These are phyloP conservation scores for Tupaia chinensis DNA, from an alignment of 2,113 vertebrate species.

Conservation along the genomic window DNA sequence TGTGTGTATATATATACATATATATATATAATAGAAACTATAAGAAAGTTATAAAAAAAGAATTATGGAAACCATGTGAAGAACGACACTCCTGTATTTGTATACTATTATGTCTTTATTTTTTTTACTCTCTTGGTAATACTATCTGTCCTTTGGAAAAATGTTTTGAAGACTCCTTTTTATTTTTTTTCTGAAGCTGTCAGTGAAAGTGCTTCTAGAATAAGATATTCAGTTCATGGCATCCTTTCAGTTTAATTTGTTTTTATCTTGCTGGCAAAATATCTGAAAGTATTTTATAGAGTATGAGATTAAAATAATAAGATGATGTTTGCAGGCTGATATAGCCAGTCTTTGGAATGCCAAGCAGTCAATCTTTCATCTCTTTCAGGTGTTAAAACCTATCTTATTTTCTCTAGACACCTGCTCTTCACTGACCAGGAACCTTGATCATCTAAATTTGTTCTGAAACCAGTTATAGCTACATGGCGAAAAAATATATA, in stretches of 20 bases:
- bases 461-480: not conserved
- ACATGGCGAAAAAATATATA: not conserved
- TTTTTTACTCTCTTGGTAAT: not conserved
- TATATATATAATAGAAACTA: not conserved
- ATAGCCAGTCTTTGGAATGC: not conserved
- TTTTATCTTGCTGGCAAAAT: conserved; percentile 42
- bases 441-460: conserved; percentile 20
- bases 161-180: not conserved
- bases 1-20: too few relatives aligned
- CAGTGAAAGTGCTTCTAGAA: not conserved
- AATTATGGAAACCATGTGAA: not conserved
- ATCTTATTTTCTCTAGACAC: conserved; percentile 57
- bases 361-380: not conserved
- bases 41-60: not conserved
- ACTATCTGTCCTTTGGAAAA: not conserved
- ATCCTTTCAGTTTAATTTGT: not conserved
- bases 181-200: not conserved
- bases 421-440: not conserved
- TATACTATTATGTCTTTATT: not conserved
- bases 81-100: not conserved
- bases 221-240: not conserved
- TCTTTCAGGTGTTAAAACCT: not conserved
- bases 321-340: not conserved
- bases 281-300: not conserved
- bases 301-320: conserved; percentile 17